Conservation (phyloP, 2,797 vertebrate species). For the Geotrypetes seraphini region DNA sequence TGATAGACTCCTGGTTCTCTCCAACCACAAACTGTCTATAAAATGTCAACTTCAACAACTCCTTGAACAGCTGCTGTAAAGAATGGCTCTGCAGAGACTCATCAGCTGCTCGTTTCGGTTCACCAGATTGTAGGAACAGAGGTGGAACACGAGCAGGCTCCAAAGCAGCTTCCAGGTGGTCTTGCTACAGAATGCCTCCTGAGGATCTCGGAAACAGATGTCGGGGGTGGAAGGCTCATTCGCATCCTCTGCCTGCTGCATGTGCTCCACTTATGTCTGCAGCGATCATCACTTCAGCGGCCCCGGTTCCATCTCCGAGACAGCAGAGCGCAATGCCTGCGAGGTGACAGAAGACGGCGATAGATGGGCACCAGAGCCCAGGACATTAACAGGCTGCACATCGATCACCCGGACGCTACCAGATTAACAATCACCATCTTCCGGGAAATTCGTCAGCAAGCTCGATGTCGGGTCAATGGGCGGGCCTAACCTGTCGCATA, state of each 20-base stretch:
- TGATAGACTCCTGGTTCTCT: constrained; percentile 82
- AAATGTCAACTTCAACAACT: constrained; percentile 91
- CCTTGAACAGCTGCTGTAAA: constrained; percentile 75
- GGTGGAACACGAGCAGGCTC: constrained; percentile 73
- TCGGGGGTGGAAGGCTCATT: constrained; percentile 13
- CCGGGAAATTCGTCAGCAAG: too few relatives aligned
- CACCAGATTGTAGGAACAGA: constrained; percentile 72
- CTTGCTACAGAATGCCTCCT: constrained; percentile 80
- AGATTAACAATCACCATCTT: too few relatives aligned
- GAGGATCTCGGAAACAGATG: constrained; percentile 70
- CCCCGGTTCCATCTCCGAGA: background rate
- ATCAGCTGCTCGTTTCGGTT: constrained; percentile 76
- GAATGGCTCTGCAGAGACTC: constrained; percentile 55
- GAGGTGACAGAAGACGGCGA: background rate
- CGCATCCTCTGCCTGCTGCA: constrained; percentile 6
- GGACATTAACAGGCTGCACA: too few relatives aligned
- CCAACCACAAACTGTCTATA: constrained; percentile 94
- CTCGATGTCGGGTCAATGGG: too few relatives aligned
- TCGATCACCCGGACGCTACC: too few relatives aligned
- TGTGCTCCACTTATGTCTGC: constrained; percentile 30
- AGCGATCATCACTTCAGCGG: background rate
- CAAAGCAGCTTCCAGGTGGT: constrained; percentile 68
- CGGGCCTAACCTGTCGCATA: too few relatives aligned
- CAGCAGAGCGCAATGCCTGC: background rate
- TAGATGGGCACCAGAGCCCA: accelerated